These are phyloP conservation scores for Philaenus spumarius DNA, from an alignment of 1,140 invertebrate species.

Conservation along the genomic window DNA sequence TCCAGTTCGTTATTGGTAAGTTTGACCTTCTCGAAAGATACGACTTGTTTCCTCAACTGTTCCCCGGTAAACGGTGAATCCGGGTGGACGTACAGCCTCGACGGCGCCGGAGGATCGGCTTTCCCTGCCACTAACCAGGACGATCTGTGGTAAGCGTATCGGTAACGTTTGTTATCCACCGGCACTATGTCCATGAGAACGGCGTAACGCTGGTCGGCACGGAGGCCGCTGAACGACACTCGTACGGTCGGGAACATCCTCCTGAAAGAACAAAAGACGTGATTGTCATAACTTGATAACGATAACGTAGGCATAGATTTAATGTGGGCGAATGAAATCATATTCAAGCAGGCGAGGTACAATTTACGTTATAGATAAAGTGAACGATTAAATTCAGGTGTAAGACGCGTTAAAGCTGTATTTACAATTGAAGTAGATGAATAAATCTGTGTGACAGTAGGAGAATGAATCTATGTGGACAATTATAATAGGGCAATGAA, in stretches of 20 bases:
- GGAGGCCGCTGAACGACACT: slow-evolving; percentile 82
- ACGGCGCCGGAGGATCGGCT: slow-evolving; percentile 93
- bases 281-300: too few relatives aligned
- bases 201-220: slow-evolving; percentile 68
- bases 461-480: too few relatives aligned
- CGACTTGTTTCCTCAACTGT: slow-evolving; percentile 92
- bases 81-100: slow-evolving; percentile 91
- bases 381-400: too few relatives aligned
- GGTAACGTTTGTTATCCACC: slow-evolving; percentile 95
- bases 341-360: too few relatives aligned
- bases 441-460: too few relatives aligned
- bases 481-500: too few relatives aligned
- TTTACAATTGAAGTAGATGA: too few relatives aligned
- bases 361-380: too few relatives aligned
- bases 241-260: slow-evolving; percentile 97
- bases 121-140: slow-evolving; percentile 98
- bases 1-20: slow-evolving; percentile 99
- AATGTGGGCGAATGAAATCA: too few relatives aligned
- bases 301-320: too few relatives aligned
- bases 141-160: slow-evolving; percentile 97
- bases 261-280: slow-evolving; percentile 51
- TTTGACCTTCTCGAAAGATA: slow-evolving; percentile 99
- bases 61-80: slow-evolving; percentile 96
- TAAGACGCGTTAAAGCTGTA: too few relatives aligned
- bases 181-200: slow-evolving; percentile 95